Conservation (phyloP, 2,888 invertebrate species). For the Pomacea canaliculata region DNA sequence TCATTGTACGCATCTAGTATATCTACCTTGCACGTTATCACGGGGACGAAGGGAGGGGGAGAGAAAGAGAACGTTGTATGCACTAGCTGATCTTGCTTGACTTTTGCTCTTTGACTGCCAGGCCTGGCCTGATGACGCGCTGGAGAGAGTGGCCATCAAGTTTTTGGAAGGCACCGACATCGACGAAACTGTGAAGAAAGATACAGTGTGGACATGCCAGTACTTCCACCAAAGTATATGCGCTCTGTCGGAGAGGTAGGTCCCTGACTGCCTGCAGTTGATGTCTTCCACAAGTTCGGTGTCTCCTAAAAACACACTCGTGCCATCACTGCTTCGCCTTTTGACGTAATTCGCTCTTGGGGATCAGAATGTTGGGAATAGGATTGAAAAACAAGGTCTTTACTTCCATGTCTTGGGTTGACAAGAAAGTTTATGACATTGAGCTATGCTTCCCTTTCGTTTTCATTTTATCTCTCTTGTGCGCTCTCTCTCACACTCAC, state of each 20-base stretch:
- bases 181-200: slow-evolving; percentile 76
- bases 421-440: too few species aligned
- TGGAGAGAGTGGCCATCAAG: slow-evolving; percentile 81
- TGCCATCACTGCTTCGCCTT: neutral
- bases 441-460: too few species aligned
- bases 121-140: slow-evolving; percentile 89
- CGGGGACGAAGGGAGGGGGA: too few species aligned
- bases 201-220: slow-evolving; percentile 84
- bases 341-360: too few species aligned
- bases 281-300: neutral
- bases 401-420: too few species aligned
- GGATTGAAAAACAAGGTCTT: too few species aligned
- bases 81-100: neutral
- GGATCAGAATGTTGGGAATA: neutral
- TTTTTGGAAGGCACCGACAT: slow-evolving; percentile 83
- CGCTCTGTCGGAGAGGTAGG: slow-evolving; percentile 75
- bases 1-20: too few species aligned
- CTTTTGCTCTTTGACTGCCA: slow-evolving; percentile 38
- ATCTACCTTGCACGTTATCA: too few species aligned
- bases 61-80: too few species aligned
- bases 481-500: neutral
- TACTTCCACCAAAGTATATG: slow-evolving; percentile 81
- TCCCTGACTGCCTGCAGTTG: neutral
- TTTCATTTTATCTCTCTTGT: neutral
- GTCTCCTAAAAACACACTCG: neutral